Conservation (phyloP, 2,888 invertebrate genomes). For the Lysandra coridon region DNA sequence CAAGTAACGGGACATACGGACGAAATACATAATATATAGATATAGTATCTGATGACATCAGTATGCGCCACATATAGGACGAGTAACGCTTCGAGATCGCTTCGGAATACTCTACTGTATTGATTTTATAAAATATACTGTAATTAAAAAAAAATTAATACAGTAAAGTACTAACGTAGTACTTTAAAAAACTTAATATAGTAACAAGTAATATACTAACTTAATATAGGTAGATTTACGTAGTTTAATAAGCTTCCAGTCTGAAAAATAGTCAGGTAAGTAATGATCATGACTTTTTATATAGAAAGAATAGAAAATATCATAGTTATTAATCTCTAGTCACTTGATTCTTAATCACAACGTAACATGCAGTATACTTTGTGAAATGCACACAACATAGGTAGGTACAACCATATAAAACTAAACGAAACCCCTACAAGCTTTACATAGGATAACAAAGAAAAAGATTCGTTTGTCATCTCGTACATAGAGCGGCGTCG, state of each 20-base stretch:
- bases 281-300: too few relatives aligned
- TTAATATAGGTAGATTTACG: too few relatives aligned
- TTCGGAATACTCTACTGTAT: background rate
- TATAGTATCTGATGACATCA: conserved; percentile 17
- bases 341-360: too few relatives aligned
- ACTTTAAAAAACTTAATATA: too few relatives aligned
- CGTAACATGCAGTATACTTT: background rate
- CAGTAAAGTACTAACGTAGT: too few relatives aligned
- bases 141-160: too few relatives aligned
- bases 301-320: too few relatives aligned
- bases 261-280: too few relatives aligned
- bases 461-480: conserved; percentile 23
- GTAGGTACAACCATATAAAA: background rate
- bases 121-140: background rate
- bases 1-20: background rate
- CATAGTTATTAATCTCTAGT: too few relatives aligned
- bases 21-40: conserved; percentile 29
- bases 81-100: conserved; percentile 11
- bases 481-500: conserved; percentile 48
- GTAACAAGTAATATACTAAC: too few relatives aligned
- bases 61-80: conserved; percentile 4
- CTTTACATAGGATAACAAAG: background rate
- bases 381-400: background rate
- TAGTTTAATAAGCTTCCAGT: too few relatives aligned
- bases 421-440: background rate